Evolutionary conservation across 92 coral and sea anemone genomes (phyloP).

Genomic region (Bergia puertoricense): DNA sequence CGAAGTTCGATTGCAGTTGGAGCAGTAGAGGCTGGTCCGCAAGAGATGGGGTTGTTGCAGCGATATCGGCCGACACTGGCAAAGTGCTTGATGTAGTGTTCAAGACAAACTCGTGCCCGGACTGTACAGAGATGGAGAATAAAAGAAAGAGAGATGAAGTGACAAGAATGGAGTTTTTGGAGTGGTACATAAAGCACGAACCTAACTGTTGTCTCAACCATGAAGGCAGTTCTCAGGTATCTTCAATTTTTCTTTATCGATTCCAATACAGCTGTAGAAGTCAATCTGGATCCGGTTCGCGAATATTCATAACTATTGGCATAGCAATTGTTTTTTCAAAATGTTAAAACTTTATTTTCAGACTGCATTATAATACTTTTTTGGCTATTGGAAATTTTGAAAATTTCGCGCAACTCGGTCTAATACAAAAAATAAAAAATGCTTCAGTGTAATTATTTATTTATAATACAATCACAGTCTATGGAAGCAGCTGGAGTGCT

Average conservation of each 20-base stretch:
- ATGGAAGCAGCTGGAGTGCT: not conserved
- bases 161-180: not conserved
- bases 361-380: not conserved
- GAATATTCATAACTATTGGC: slow-evolving; percentile 7
- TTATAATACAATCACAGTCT: too few relatives aligned
- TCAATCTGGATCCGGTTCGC: slow-evolving; percentile 18
- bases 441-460: too few relatives aligned
- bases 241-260: slow-evolving; percentile 5
- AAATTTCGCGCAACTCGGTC: too few relatives aligned
- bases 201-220: not conserved
- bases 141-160: slow-evolving; percentile 13
- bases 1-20: not conserved
- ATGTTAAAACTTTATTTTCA: not conserved
- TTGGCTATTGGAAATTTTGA: too few relatives aligned
- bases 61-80: slow-evolving; percentile 54
- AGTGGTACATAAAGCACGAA: slow-evolving; percentile 4
- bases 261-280: not conserved
- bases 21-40: not conserved
- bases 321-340: not conserved
- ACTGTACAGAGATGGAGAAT: slow-evolving; percentile 45
- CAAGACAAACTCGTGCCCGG: slow-evolving; percentile 43
- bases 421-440: too few relatives aligned
- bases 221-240: not conserved
- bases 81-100: slow-evolving; percentile 59
- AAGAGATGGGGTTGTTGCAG: slow-evolving; percentile 55